A percentile compares a stretch with the other conserved stretches of the same genome.
Evolutionary conservation across 2,888 invertebrate genomes (phyloP).

Genomic region (Acholoe squamosa): DNA sequence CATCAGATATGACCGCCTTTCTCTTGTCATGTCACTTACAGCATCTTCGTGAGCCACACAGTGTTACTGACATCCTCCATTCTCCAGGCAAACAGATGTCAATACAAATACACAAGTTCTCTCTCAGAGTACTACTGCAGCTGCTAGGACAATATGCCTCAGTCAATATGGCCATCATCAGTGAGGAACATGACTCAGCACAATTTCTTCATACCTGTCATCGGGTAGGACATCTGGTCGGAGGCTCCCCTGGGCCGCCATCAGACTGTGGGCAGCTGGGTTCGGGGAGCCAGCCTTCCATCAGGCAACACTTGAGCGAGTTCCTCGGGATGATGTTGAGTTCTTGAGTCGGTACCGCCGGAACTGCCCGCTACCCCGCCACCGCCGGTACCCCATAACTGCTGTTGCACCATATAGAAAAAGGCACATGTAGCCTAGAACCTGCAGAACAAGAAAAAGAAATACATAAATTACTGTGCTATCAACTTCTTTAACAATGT

Average conservation of each 20-base stretch:
- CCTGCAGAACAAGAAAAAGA: constrained; percentile 70
- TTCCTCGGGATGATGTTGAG: constrained; percentile 19
- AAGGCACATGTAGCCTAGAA: constrained; percentile 76
- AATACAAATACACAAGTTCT: too few species aligned
- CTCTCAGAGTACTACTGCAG: too few species aligned
- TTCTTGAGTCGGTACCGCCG: constrained; percentile 66
- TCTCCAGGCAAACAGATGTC: too few species aligned
- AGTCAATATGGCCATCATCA: constrained; percentile 30
- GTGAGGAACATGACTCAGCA: constrained; percentile 54
- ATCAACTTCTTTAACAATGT: too few species aligned
- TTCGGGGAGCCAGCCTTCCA: constrained; percentile 30
- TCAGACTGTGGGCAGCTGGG: constrained; percentile 24
- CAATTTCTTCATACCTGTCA: constrained; percentile 25
- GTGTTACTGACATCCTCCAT: too few species aligned
- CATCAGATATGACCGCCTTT: too few species aligned
- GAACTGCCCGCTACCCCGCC: constrained; percentile 69
- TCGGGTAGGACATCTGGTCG: background rate
- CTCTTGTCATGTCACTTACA: too few species aligned
- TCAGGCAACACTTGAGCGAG: constrained; percentile 59
- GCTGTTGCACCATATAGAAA: constrained; percentile 74
- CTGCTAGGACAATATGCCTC: background rate
- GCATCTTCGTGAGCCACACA: too few species aligned
- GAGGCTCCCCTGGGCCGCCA: constrained; percentile 1
- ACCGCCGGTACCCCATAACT: constrained; percentile 74
- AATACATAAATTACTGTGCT: too few species aligned